These are phyloP conservation scores for Dermolepida albohirtum DNA, from an alignment of 2,888 invertebrate species.

Conservation along the genomic window DNA sequence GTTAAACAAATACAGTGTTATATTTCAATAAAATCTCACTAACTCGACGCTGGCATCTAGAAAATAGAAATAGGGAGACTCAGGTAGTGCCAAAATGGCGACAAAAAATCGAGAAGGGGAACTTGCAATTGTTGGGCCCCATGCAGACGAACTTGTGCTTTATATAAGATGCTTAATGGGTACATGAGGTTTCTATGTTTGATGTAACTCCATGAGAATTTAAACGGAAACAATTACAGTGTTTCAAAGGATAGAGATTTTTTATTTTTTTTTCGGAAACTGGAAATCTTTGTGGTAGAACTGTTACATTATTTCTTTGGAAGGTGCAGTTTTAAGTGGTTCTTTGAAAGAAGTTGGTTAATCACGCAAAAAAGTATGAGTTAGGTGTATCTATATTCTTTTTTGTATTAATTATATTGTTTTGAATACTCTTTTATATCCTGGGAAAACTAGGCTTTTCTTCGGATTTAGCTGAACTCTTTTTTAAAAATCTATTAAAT, in stretches of 20 bases:
- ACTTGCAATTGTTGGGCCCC: not conserved
- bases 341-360: too few relatives aligned
- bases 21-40: not conserved
- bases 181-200: too few relatives aligned
- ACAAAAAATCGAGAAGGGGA: slow-evolving; percentile 35
- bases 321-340: too few relatives aligned
- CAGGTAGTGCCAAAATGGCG: slow-evolving; percentile 37
- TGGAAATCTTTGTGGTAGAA: not conserved
- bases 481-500: too few relatives aligned
- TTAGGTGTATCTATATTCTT: too few relatives aligned
- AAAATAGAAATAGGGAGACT: slow-evolving; percentile 11
- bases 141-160: not conserved
- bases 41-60: not conserved
- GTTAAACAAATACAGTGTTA: slow-evolving; percentile 10
- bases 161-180: not conserved
- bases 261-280: not conserved
- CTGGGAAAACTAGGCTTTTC: too few relatives aligned
- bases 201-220: not conserved
- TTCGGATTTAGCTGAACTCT: too few relatives aligned
- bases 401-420: too few relatives aligned
- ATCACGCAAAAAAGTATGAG: too few relatives aligned
- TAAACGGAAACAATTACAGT: not conserved
- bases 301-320: not conserved
- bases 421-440: too few relatives aligned
- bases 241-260: not conserved